Base-by-base conservation (phyloP, 1,140 invertebrate species). In the Neuroterus valhalla region DNA sequence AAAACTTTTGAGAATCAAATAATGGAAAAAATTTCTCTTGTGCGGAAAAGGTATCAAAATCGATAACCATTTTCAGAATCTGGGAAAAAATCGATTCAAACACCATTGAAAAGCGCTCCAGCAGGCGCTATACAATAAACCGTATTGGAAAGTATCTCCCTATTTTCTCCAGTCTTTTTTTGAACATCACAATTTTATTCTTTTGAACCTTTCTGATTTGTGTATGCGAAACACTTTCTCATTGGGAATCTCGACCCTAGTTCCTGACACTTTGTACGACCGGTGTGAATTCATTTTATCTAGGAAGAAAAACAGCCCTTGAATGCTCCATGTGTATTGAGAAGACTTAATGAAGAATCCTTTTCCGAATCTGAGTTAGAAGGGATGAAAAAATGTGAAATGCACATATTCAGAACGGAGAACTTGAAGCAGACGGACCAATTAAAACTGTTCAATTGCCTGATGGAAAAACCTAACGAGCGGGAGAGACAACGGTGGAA, bases 401-500 rank as follows among this genome's bases (percentile, higher is more conserved):
- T 70, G 2, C 31, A 43, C 50, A 43, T 19, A 10, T 21, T 26
- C 38, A 48, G 31, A 44, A 12, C 46, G 62, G 50, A 43, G 42
- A 70, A 66, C 31, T 23, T 55, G n/a, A 17, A 10, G 45, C 48
- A 10, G 17, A 6, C 55, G n/a, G 31, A 23, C 15, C 11, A 52
- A 3, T 43, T 5, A 52, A 14, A 38, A 50, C n/a, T n/a, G n/a
- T n/a, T n/a, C n/a, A n/a, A n/a, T n/a, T n/a, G 45, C 1, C 12
- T 17, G 12, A 68, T 11, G n/a, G 2, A 10, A 42, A 31, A 26
- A 42, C 46, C 71, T 31, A 43, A n/a, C 48, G 19, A n/a, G 15
- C 66, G 48, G 69, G 3, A 52, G 21, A 71, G n/a, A 70, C 6
- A 42, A 50, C 10, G 23, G 19, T 52, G 23, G 23, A 19, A 52